These are phyloP conservation scores for Catostylus mosaicus DNA, from an alignment of 30 jellyfish, hydroid and myxozoan species.

Conservation along the genomic window DNA sequence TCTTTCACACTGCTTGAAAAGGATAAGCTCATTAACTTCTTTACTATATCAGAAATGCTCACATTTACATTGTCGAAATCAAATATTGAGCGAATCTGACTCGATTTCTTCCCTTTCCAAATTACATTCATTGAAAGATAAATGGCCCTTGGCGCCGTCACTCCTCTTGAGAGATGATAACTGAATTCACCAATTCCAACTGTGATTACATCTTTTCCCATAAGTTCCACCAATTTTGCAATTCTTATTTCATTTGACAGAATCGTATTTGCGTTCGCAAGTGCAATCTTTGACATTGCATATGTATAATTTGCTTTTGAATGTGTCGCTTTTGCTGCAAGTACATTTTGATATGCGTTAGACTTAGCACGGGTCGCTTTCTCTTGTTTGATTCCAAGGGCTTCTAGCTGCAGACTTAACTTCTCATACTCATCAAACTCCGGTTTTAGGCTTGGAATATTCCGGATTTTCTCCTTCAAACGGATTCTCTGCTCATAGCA, in stretches of 20 bases:
- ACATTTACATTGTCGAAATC: conserved; percentile 20
- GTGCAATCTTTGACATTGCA: not conserved
- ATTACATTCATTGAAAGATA: conserved; percentile 32
- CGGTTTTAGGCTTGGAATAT: not conserved
- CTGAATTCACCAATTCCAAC: conserved; percentile 34
- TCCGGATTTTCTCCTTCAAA: conserved; percentile 20
- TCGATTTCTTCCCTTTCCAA: conserved; percentile 2
- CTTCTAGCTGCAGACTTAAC: conserved; percentile 34
- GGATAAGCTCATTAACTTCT: conserved; percentile 3
- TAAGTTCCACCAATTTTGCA: not conserved
- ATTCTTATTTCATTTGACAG: conserved; percentile 37
- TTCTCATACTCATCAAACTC: conserved; percentile 20
- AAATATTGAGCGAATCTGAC: conserved; percentile 1
- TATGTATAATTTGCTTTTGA: conserved; percentile 24
- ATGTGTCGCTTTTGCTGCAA: conserved; percentile 19
- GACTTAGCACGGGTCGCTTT: conserved; percentile 13
- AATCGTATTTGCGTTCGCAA: conserved; percentile 32
- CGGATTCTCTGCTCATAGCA: conserved; percentile 17
- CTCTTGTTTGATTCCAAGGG: not conserved
- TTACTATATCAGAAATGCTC: conserved; percentile 35
- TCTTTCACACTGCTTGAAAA: not conserved
- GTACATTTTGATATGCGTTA: conserved; percentile 22
- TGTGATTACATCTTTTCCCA: conserved; percentile 6
- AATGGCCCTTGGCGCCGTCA: conserved; percentile 25
- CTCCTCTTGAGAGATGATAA: conserved; percentile 14